Conservation (phyloP, 2,113 vertebrate species). For the Asarcornis scutulata region DNA sequence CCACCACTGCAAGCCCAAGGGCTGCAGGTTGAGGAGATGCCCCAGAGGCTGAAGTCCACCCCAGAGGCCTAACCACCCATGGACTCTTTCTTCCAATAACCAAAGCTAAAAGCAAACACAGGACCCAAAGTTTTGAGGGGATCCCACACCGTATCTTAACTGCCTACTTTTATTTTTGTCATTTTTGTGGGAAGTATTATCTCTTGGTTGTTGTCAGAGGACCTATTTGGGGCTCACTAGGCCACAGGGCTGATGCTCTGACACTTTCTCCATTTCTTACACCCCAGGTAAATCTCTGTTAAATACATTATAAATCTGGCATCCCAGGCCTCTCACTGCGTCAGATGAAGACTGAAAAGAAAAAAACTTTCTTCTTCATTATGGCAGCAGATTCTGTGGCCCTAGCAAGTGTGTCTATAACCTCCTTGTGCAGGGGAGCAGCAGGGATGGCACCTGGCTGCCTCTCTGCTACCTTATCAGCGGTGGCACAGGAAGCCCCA, state of each 20-base stretch:
- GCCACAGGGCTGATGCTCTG: neutral
- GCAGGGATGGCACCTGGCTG: neutral
- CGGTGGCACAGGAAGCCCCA: neutral
- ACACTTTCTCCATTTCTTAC: neutral
- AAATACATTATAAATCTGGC: too few relatives aligned
- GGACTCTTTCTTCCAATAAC: neutral
- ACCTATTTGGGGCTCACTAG: neutral
- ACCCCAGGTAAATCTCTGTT: neutral
- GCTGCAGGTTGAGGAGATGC: neutral
- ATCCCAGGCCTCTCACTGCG: neutral
- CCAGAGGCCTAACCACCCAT: fast-evolving
- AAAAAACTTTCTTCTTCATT: neutral
- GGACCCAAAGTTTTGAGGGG: neutral
- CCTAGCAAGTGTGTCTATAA: fast-evolving
- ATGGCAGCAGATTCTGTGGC: fast-evolving
- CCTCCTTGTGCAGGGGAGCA: neutral
- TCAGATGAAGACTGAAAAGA: neutral
- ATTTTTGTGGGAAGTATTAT: neutral
- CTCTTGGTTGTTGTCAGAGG: neutral
- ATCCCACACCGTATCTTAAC: neutral
- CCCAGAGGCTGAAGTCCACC: neutral
- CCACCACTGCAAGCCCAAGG: neutral
- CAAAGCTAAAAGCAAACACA: neutral
- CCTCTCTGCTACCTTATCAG: neutral
- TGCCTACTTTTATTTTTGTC: neutral